Base-by-base conservation (phyloP, 2,888 invertebrate species). In the Tethea ocularis region DNA sequence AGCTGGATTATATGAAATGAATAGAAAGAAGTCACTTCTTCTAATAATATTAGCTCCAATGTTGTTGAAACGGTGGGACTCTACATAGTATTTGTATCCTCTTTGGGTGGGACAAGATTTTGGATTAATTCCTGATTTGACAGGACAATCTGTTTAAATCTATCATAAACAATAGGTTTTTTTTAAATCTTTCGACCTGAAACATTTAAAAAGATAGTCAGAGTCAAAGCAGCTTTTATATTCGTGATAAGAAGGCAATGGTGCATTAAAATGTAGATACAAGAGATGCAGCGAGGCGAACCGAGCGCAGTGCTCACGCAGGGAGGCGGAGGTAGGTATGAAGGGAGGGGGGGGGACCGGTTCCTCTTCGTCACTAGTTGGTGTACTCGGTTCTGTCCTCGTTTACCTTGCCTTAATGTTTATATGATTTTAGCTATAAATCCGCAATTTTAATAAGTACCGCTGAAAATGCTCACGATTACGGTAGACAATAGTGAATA, bases 201-300 rank as follows among this genome's bases (percentile, higher is more conserved):
- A 20, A 29, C 15, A 15, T 20, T 20, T 24, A 56, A 61, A 53
- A 57, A 52, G 57, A n/a, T 56, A 26, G 26, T 41, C 51, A 41
- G 26, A 17, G 15, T 57, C 8, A 53, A 61, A 55, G 38, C 17
- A 20, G 46, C 46, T 46, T 46, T 46, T 52, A 63, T 64, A 62
- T 75, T 65, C 62, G 61, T 63, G 67, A 62, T 70, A 72, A 74
- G 63, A 62, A 63, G 67, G 66, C 72, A 63, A 74, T 75, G 74
- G 71, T 75, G 75, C 70, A 78, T 80, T 74, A 73, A 77, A 78
- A 84, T 78, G 72, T 71, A 80, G 80, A 82, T 70, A 77, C 74
- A 75, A 75, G 80, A 79, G 82, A 83, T 83, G 84, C 84, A 80
- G 74, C 82, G 78, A 77, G 77, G 81, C 83, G 83, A 81, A 64